Evolutionary conservation across 1,140 invertebrate species (phyloP), one percentile per base, ranked within the genome.

Genomic region (Augochlora pura): DNA sequence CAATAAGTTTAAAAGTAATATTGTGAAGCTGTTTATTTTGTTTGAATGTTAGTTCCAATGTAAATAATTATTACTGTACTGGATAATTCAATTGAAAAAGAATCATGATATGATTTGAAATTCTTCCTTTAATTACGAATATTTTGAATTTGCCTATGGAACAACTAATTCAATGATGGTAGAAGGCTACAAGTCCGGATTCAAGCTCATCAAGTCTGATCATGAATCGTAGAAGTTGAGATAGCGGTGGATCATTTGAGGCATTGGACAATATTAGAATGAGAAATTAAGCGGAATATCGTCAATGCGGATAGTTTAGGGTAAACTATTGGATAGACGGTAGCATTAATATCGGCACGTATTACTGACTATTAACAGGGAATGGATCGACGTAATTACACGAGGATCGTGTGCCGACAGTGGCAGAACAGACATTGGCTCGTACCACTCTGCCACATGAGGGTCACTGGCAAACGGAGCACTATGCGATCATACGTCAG

Each of bases 311-410:
- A n/a, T 49, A 32, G 82, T 74, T 85, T 81, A 75, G 65, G 73
- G 54, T 84, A 74, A 86, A 84, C 76, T 77, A 46, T 77, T 54
- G 25, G 54, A 81, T 62, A 62, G 62, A 42, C 27, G 32, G 46
- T 52, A 77, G 83, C 62, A 83, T 85, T 85, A 85, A 86, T 85
- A 86, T 79, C 63, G 80, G 80, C 75, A 72, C 75, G 71, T 75
- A 86, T 85, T 85, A 85, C 74, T 70, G 66, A 82, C 82, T 85
- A 85, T 86, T 86, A 86, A 86, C 71, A 80, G 74, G 75, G 75
- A 85, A 85, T 79, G 32, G 84, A 82, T 85, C 83, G 83, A 59
- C 54, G 80, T 76, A 86, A 86, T 86, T 86, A 79, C 84, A 66
- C 73, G 63, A 69, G 73, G 65, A 62, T 84, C 82, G 72, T 60